Evolutionary conservation across 1,140 invertebrate species (phyloP).

Genomic region (Penaeus vannamei): DNA sequence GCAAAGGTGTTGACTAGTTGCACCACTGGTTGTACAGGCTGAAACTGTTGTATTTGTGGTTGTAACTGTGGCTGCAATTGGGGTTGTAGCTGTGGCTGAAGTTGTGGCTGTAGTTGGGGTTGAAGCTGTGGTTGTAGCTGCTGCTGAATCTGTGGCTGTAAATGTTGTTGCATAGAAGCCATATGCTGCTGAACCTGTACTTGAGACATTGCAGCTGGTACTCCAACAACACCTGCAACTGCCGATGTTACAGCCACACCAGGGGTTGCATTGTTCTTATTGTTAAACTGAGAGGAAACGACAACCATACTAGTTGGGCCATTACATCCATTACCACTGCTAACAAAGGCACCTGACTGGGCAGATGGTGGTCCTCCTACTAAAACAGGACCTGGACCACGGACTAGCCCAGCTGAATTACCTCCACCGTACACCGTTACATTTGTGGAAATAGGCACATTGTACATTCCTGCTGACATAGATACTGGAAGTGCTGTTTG

Average conservation of each 20-base stretch:
- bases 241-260: slow-evolving; percentile 74
- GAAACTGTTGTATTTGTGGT: slow-evolving; percentile 64
- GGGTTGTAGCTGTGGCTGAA: slow-evolving; percentile 53
- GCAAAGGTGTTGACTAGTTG: slow-evolving; percentile 80
- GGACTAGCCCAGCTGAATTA: slow-evolving; percentile 44
- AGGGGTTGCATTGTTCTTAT: slow-evolving; percentile 76
- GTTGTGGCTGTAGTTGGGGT: slow-evolving; percentile 42
- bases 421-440: slow-evolving; percentile 74
- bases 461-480: slow-evolving; percentile 80
- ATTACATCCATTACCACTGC: slow-evolving; percentile 48
- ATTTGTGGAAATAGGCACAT: slow-evolving; percentile 76
- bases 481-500: slow-evolving; percentile 79
- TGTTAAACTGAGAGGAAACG: slow-evolving; percentile 52
- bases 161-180: slow-evolving; percentile 55
- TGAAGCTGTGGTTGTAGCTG: slow-evolving; percentile 55
- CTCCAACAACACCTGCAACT: slow-evolving; percentile 74
- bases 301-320: slow-evolving; percentile 60
- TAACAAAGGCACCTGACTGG: slow-evolving; percentile 58
- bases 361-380: slow-evolving; percentile 27
- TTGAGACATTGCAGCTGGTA: slow-evolving; percentile 73
- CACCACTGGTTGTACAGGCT: slow-evolving; percentile 70
- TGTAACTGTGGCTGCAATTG: slow-evolving; percentile 60
- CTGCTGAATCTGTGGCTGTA: slow-evolving; percentile 56
- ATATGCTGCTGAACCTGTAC: slow-evolving; percentile 79
- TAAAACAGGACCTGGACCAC: slow-evolving; percentile 41